phyloP scores from a whole-genome alignment of 2,797 vertebrate species.

The Prionace glauca region DNA sequence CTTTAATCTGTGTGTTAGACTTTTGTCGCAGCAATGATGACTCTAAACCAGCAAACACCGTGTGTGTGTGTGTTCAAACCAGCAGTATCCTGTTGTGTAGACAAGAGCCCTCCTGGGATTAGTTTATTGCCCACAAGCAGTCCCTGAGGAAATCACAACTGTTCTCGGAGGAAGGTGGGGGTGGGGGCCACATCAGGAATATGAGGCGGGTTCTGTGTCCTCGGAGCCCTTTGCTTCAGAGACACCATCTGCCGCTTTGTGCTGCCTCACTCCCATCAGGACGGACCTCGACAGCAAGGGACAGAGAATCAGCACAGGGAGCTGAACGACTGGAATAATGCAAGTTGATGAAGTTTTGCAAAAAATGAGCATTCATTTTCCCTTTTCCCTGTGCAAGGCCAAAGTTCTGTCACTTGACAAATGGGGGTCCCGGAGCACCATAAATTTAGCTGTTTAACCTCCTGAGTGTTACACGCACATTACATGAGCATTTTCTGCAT shows the following conservation, averaged over 20 bases:
- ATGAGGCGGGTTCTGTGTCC: slow-evolving; percentile 70
- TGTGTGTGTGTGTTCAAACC: not conserved
- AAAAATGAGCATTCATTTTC: slow-evolving; percentile 90
- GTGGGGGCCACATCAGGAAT: slow-evolving; percentile 52
- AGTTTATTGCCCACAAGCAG: slow-evolving; percentile 27
- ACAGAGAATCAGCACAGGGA: slow-evolving; percentile 46
- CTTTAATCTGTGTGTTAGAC: not conserved
- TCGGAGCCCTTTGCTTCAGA: slow-evolving; percentile 57
- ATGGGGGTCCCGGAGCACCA: slow-evolving; percentile 77
- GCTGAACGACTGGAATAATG: slow-evolving; percentile 79
- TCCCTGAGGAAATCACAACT: slow-evolving; percentile 92
- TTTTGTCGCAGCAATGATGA: slow-evolving; percentile 7
- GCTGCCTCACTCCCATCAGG: slow-evolving; percentile 44
- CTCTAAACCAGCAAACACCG: slow-evolving; percentile 16
- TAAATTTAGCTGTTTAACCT: slow-evolving; percentile 77
- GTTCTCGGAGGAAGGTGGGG: slow-evolving; percentile 48
- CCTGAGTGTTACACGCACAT: slow-evolving; percentile 45
- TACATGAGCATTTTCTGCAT: slow-evolving; percentile 40
- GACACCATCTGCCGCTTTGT: slow-evolving; percentile 58
- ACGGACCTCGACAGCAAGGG: slow-evolving; percentile 45
- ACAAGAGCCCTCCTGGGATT: slow-evolving; percentile 10
- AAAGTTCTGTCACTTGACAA: slow-evolving; percentile 76
- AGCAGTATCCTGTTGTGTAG: slow-evolving; percentile 22
- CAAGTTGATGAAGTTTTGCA: slow-evolving; percentile 89
- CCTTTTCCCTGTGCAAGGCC: slow-evolving; percentile 79